phyloP scores from a whole-genome alignment of 2,113 vertebrate species.

The Enhydra lutris region DNA sequence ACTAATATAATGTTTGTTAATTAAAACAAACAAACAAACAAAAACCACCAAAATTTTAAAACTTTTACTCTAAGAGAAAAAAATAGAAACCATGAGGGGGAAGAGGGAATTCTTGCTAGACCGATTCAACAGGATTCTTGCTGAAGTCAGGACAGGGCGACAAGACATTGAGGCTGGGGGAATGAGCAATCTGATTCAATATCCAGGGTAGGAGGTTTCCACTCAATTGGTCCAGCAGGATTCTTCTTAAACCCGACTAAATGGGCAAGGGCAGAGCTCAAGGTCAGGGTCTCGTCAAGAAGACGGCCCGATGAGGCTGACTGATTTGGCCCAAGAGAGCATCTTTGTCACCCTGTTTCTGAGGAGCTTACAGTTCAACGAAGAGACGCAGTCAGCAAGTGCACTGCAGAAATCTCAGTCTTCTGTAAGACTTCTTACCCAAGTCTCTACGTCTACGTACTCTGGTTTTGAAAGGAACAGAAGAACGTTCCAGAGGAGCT shows the following conservation, averaged over 20 bases:
- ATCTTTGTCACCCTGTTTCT: not conserved
- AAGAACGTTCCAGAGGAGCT: not conserved
- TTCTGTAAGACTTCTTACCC: not conserved
- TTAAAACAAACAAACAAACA: not conserved
- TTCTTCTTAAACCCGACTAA: not conserved
- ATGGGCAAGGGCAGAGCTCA: not conserved
- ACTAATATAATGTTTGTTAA: not conserved
- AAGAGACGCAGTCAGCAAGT: not conserved
- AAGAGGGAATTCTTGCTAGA: not conserved
- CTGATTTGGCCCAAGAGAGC: not conserved
- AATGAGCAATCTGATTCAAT: not conserved
- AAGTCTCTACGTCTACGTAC: not conserved
- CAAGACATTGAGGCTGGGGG: not conserved
- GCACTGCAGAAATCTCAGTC: not conserved
- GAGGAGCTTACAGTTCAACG: not conserved
- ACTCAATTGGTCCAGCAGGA: not conserved
- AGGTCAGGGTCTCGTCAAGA: not conserved
- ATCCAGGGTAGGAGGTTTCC: not conserved
- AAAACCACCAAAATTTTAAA: not conserved
- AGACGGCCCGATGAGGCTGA: not conserved
- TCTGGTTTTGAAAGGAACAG: not conserved
- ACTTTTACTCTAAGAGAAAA: not conserved
- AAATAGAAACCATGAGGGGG: not conserved
- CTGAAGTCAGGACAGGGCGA: not conserved
- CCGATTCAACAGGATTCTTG: not conserved